Base-by-base conservation (phyloP, 2,113 vertebrate species). In the Falcunculus frontatus region DNA sequence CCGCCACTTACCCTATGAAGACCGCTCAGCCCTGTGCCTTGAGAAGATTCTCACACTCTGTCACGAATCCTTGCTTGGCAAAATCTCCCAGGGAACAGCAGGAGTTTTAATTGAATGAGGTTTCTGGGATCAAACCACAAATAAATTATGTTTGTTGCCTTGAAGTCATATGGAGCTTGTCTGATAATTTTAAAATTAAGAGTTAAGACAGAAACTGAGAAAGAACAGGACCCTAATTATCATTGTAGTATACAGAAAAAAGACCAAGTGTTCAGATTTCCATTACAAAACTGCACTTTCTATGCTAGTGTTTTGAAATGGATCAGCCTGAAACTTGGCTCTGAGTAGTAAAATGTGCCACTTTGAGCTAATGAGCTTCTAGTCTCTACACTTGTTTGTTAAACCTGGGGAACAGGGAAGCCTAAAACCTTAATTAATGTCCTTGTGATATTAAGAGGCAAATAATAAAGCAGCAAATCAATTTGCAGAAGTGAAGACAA, bases 401-500 rank as follows among this genome's bases (percentile, higher is more conserved):
- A 81, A 96, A 86, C 49, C 73, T 78, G 50, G 79, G 3, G 1
- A 75, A 29, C 26, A 79, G n/a, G 44, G 44, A 49, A 93, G 52
- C 25, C 72, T 78, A 74, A 83, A 93, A 16, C 33, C 60, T 90
- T 92, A 90, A 94, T 94, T 95, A 95, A 86, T 41, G 64, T 72
- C 64, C 39, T 81, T 86, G 52, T 64, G 82, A 78, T 89, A 92
- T 64, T 92, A 77, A 90, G 60, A 89, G 68, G 47, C 32, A 93
- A 95, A 90, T 84, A 93, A 92, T 63, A 92, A 82, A 93, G 18
- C 44, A 90, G 44, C 47, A 87, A 92, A 78, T 86, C 72, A 90
- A 27, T 72, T 77, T 81, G 64, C 25, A 63, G 32, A 74, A 78
- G 56, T 30, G 68, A 90, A 93, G 65, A 86, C 59, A 93, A 78